Evolutionary conservation across 2,888 invertebrate species (phyloP).

Genomic region (Acanthacorydalis orientalis): DNA sequence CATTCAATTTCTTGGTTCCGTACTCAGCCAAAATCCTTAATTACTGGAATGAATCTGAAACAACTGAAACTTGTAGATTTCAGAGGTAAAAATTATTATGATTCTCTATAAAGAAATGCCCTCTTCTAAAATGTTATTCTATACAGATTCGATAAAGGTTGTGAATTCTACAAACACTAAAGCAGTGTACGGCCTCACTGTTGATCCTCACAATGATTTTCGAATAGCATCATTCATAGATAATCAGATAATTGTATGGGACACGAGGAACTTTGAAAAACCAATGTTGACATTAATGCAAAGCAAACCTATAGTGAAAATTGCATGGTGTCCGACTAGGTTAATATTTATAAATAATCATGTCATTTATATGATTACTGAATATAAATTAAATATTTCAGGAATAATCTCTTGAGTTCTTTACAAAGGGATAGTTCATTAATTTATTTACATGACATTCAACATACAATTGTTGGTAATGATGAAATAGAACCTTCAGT

Average conservation of each 20-base stretch:
- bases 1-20: slow-evolving; percentile 76
- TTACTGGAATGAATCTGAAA: slow-evolving; percentile 83
- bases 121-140: slow-evolving; percentile 1
- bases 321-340: slow-evolving; percentile 83
- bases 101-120: neutral
- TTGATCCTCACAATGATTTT: slow-evolving; percentile 61
- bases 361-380: neutral
- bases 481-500: slow-evolving; percentile 63
- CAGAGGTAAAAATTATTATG: slow-evolving; percentile 43
- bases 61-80: slow-evolving; percentile 78
- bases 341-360: slow-evolving; percentile 16
- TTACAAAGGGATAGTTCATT: slow-evolving; percentile 62
- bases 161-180: slow-evolving; percentile 55
- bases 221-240: slow-evolving; percentile 75
- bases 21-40: slow-evolving; percentile 52
- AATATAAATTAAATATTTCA: slow-evolving; percentile 15
- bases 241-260: slow-evolving; percentile 73
- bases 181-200: slow-evolving; percentile 65
- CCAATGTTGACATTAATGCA: slow-evolving; percentile 60
- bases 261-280: slow-evolving; percentile 69
- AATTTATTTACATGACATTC: slow-evolving; percentile 74
- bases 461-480: slow-evolving; percentile 45
- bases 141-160: slow-evolving; percentile 52
- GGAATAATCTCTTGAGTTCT: slow-evolving; percentile 60
- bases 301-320: slow-evolving; percentile 49